Conservation (phyloP, 1,140 invertebrate genomes). For the Hestina assimilis region DNA sequence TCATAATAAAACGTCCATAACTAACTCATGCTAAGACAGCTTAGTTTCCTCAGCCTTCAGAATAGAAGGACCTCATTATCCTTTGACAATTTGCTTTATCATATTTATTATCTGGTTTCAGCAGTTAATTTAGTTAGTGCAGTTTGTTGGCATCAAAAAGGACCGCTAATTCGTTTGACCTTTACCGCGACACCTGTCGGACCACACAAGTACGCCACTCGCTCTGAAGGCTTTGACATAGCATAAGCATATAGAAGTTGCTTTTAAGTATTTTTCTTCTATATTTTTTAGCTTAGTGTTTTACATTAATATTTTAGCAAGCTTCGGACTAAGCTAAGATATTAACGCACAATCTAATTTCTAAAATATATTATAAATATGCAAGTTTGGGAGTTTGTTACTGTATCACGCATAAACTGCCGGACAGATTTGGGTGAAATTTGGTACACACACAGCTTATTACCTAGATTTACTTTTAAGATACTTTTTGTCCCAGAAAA, state of each 20-base stretch:
- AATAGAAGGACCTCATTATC: background rate
- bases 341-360: too few relatives aligned
- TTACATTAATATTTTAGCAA: background rate
- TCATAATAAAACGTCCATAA: too few relatives aligned
- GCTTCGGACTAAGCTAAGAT: too few relatives aligned
- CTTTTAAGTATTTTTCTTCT: background rate
- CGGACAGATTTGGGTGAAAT: too few relatives aligned
- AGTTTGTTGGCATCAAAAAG: conserved; percentile 13
- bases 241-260: background rate
- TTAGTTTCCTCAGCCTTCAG: too few relatives aligned
- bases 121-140: conserved; percentile 9
- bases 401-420: too few relatives aligned
- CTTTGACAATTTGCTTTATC: conserved; percentile 5
- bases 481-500: too few relatives aligned
- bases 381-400: too few relatives aligned
- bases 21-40: too few relatives aligned
- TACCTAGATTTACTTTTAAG: too few relatives aligned
- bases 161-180: conserved; percentile 20
- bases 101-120: conserved; percentile 2
- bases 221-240: background rate
- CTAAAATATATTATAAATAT: too few relatives aligned
- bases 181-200: conserved; percentile 23
- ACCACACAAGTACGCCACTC: conserved; percentile 16
- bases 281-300: background rate
- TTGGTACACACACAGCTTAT: too few relatives aligned